These are phyloP conservation scores for Paramormyrops kingsleyae DNA, from an alignment of 2,113 vertebrate species.

Conservation along the genomic window DNA sequence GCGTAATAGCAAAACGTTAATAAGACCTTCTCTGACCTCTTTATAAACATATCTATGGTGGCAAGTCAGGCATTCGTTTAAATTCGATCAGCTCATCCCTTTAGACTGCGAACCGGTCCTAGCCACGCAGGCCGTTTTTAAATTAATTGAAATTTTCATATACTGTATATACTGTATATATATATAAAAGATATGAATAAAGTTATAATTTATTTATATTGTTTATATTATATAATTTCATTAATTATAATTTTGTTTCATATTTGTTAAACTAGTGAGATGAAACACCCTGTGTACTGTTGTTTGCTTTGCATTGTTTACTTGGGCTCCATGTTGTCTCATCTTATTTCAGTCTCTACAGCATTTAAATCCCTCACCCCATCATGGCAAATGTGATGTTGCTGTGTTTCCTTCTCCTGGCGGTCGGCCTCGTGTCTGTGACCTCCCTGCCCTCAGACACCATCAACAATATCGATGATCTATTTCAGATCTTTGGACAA, in stretches of 20 bases:
- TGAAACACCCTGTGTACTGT: background rate
- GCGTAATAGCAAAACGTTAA: no score
- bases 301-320: background rate
- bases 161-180: no score
- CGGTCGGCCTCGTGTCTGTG: background rate
- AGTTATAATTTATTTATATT: no score
- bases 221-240: background rate
- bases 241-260: background rate
- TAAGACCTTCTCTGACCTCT: no score
- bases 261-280: background rate
- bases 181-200: no score
- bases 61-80: no score
- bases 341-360: background rate
- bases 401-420: background rate
- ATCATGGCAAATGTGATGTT: background rate
- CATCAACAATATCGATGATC: background rate
- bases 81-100: no score
- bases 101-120: no score
- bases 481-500: no score
- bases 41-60: no score
- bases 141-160: no score
- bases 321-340: background rate
- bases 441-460: background rate
- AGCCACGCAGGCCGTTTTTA: no score
- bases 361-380: background rate